Percentiles rank a stretch among this genome's conserved stretches.
Conservation (phyloP, 2,113 vertebrate species). For the Eublepharis macularius region DNA sequence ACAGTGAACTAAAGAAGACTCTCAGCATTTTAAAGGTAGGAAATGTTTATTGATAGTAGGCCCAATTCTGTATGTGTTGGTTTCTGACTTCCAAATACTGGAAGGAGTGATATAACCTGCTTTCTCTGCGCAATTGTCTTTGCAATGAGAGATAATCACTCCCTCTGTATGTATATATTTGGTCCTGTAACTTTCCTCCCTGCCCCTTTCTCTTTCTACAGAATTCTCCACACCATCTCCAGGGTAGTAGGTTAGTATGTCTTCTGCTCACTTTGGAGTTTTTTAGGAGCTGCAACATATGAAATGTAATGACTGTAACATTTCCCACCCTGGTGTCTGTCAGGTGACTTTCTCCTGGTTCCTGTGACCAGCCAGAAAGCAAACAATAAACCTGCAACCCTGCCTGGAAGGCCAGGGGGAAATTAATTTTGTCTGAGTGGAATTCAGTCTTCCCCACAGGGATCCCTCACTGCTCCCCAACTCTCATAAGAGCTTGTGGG, state of each 20-base stretch:
- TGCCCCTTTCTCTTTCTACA: conserved; percentile 30
- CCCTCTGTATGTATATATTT: neutral
- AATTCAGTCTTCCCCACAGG: no score
- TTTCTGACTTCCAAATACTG: neutral
- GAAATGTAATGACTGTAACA: neutral
- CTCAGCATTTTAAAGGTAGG: conserved; percentile 82
- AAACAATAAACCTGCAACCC: no score
- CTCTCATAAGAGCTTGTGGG: no score
- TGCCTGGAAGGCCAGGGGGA: no score
- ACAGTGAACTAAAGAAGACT: conserved; percentile 81
- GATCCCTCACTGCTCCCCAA: no score
- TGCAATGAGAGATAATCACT: neutral
- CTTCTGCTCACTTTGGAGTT: neutral
- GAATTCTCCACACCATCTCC: conserved; percentile 58
- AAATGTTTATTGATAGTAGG: neutral
- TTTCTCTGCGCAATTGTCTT: neutral
- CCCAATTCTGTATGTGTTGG: neutral
- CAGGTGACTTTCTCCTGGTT: no score
- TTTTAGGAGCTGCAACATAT: neutral
- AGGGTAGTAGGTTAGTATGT: conserved; percentile 60
- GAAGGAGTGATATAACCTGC: neutral
- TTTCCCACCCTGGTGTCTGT: no score
- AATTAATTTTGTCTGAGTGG: no score
- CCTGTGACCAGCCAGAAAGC: no score
- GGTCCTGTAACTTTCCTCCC: neutral